A percentile compares a stretch with the other conserved stretches of the same genome.
Conservation (phyloP, 2,888 invertebrate species). For the Dryadula phaetusa region DNA sequence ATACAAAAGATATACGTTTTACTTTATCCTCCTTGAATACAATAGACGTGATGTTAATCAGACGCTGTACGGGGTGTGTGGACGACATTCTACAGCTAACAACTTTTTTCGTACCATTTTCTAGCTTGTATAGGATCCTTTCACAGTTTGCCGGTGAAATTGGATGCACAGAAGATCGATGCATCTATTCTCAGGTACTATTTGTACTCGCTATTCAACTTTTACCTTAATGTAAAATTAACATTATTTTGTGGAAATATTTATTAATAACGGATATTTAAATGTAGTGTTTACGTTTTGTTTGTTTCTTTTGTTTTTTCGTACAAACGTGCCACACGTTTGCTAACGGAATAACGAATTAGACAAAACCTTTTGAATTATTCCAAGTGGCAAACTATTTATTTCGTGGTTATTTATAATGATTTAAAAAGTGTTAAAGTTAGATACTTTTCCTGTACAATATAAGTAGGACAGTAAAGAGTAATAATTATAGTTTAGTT, state of each 20-base stretch:
- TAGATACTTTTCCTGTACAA: no score
- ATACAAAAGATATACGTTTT: slow-evolving; percentile 21
- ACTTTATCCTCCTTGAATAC: slow-evolving; percentile 35
- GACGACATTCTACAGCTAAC: slow-evolving; percentile 38
- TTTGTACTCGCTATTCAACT: slow-evolving; percentile 44
- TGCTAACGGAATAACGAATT: no score
- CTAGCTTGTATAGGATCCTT: slow-evolving; percentile 50
- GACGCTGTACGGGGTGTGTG: slow-evolving; percentile 38
- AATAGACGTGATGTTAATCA: slow-evolving; percentile 49
- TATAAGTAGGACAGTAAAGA: no score
- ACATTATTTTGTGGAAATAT: background rate
- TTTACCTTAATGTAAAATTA: slow-evolving; percentile 2
- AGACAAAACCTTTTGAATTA: no score
- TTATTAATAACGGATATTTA: background rate
- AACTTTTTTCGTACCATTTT: slow-evolving; percentile 43
- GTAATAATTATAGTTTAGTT: no score
- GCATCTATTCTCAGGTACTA: slow-evolving; percentile 53
- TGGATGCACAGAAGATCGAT: slow-evolving; percentile 65
- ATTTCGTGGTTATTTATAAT: no score
- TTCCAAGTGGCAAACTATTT: no score
- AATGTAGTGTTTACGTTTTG: background rate
- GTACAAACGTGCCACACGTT: no score
- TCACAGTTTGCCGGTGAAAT: slow-evolving; percentile 65
- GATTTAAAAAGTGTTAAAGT: no score
- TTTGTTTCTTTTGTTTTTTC: no score